Conservation (phyloP, 2,888 invertebrate species). For the Synanthedon myopaeformis region DNA sequence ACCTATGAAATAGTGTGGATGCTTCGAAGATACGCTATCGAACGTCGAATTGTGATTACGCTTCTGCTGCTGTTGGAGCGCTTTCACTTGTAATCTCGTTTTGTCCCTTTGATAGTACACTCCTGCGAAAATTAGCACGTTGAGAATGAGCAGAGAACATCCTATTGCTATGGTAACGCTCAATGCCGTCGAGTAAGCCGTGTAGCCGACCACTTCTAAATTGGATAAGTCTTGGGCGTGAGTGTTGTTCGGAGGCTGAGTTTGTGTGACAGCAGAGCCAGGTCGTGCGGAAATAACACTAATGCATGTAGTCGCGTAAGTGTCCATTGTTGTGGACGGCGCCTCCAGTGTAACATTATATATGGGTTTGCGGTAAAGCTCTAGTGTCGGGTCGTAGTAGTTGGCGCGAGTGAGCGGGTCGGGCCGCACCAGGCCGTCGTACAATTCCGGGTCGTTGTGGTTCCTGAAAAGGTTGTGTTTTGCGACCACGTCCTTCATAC, state of each 20-base stretch:
- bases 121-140: slow-evolving; percentile 85
- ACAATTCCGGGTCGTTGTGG: slow-evolving; percentile 89
- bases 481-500: slow-evolving; percentile 90
- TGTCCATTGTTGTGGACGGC: slow-evolving; percentile 71
- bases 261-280: slow-evolving; percentile 62
- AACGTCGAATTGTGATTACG: slow-evolving; percentile 68
- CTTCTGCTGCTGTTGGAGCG: slow-evolving; percentile 78
- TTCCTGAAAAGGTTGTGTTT: slow-evolving; percentile 91
- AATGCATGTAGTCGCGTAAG: slow-evolving; percentile 77
- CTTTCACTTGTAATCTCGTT: slow-evolving; percentile 82
- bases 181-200: slow-evolving; percentile 80
- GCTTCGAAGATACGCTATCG: slow-evolving; percentile 74
- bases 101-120: slow-evolving; percentile 86
- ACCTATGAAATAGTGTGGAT: slow-evolving; percentile 82
- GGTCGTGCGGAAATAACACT: slow-evolving; percentile 79
- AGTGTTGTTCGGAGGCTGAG: slow-evolving; percentile 68
- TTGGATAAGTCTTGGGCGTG: slow-evolving; percentile 83
- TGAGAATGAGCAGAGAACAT: slow-evolving; percentile 82
- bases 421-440: slow-evolving; percentile 89
- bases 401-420: slow-evolving; percentile 80
- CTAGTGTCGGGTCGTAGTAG: slow-evolving; percentile 73
- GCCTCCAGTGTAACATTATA: slow-evolving; percentile 67
- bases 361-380: slow-evolving; percentile 73
- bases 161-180: slow-evolving; percentile 86
- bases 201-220: slow-evolving; percentile 81